Percentiles rank a stretch among this genome's conserved stretches.
Conservation (phyloP, 2,888 invertebrate species). For the Tachina grossa region DNA sequence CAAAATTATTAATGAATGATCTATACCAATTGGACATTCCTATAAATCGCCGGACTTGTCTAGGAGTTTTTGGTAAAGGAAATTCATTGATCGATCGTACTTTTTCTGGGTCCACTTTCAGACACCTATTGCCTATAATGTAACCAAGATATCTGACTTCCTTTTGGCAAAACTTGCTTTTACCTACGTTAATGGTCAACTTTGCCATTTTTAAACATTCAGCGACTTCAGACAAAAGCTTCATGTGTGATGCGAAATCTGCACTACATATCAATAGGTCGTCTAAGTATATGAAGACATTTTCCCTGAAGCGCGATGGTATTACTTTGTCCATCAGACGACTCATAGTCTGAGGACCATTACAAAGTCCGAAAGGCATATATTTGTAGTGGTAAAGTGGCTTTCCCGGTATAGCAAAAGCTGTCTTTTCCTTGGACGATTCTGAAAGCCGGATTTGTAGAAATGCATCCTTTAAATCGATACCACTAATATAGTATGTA, state of each 20-base stretch:
- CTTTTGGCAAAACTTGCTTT: conserved; percentile 46
- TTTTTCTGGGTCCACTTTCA: conserved; percentile 50
- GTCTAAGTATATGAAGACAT: neutral
- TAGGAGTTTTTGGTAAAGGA: conserved; percentile 19
- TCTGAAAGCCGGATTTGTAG: neutral
- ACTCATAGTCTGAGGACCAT: neutral
- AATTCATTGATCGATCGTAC: conserved; percentile 39
- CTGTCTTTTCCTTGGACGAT: neutral
- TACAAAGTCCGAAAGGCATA: neutral
- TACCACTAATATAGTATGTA: neutral
- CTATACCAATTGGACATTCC: conserved; percentile 60
- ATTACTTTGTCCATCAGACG: neutral
- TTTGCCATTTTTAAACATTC: neutral
- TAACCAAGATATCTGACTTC: conserved; percentile 30
- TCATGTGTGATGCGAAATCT: neutral
- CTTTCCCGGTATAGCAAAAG: neutral
- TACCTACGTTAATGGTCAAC: conserved; percentile 40
- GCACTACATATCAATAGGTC: neutral
- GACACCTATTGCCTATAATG: conserved; percentile 9
- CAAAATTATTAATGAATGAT: conserved; percentile 44
- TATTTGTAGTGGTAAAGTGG: neutral
- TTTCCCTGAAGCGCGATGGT: neutral
- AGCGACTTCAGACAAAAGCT: neutral
- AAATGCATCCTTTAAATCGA: neutral
- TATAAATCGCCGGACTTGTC: conserved; percentile 29